Percentiles rank a stretch among this genome's conserved stretches.
Conservation (phyloP, 2,888 invertebrate species). For the Rhamnusium bicolor region DNA sequence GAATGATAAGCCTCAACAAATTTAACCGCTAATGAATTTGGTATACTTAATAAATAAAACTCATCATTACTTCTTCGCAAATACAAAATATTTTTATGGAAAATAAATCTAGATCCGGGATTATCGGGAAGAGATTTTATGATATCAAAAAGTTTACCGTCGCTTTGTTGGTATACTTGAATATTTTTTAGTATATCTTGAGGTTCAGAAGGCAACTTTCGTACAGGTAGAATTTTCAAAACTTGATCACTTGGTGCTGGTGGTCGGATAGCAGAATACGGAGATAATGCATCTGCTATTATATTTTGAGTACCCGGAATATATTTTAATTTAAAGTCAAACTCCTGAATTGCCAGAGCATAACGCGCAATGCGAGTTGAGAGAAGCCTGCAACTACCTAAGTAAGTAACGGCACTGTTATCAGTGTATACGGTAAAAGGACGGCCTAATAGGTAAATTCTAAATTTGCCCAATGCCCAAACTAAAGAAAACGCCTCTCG, state of each 20-base stretch:
- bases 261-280: neutral
- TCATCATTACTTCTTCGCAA: neutral
- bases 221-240: no score
- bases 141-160: no score
- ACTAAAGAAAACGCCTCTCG: neutral
- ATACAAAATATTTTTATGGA: conserved; percentile 17
- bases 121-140: no score
- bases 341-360: conserved; percentile 4
- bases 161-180: no score
- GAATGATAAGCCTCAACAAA: conserved; percentile 29
- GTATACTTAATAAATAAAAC: conserved; percentile 23
- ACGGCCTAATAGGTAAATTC: neutral
- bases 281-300: conserved; percentile 3
- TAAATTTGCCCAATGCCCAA: neutral
- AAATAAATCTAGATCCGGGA: neutral
- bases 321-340: conserved; percentile 3
- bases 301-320: conserved; percentile 6
- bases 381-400: no score
- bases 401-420: neutral
- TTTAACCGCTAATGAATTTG: conserved; percentile 10
- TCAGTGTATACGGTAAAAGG: neutral
- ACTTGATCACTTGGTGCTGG: neutral
- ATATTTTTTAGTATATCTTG: no score
- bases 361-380: neutral
- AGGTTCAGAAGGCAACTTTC: no score